Evolutionary conservation across 1,140 invertebrate species (phyloP).

Genomic region (Phymorhynchus buccinoides): DNA sequence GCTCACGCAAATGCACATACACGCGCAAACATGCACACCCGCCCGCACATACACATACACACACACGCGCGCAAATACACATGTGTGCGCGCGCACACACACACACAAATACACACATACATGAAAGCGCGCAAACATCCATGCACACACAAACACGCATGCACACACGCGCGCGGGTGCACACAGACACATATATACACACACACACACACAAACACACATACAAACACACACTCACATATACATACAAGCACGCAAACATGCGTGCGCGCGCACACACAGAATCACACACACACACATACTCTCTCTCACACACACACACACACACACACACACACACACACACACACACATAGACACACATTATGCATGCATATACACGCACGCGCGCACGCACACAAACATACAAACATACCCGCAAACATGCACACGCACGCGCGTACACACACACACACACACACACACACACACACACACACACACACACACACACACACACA

Average conservation of each 20-base stretch:
- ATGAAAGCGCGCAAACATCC: too few relatives aligned
- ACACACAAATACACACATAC: neutral
- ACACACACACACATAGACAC: neutral
- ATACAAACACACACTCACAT: too few relatives aligned
- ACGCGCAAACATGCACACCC: too few relatives aligned
- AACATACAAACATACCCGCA: neutral
- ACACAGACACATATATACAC: too few relatives aligned
- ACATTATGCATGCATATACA: constrained; percentile 25
- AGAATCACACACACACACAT: too few relatives aligned
- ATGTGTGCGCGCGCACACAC: too few relatives aligned
- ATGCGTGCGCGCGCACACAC: too few relatives aligned
- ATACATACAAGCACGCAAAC: neutral
- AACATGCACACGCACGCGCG: neutral
- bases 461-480: neutral
- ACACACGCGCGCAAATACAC: too few relatives aligned
- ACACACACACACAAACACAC: too few relatives aligned
- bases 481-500: too few relatives aligned
- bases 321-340: neutral
- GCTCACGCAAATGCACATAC: neutral
- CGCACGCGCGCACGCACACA: neutral
- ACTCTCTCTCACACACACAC: neutral
- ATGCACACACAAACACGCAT: neutral
- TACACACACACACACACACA: neutral
- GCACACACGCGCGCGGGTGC: too few relatives aligned
- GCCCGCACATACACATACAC: too few relatives aligned